phyloP scores from a whole-genome alignment of 2,888 invertebrate genomes.

The Agriopis marginaria region DNA sequence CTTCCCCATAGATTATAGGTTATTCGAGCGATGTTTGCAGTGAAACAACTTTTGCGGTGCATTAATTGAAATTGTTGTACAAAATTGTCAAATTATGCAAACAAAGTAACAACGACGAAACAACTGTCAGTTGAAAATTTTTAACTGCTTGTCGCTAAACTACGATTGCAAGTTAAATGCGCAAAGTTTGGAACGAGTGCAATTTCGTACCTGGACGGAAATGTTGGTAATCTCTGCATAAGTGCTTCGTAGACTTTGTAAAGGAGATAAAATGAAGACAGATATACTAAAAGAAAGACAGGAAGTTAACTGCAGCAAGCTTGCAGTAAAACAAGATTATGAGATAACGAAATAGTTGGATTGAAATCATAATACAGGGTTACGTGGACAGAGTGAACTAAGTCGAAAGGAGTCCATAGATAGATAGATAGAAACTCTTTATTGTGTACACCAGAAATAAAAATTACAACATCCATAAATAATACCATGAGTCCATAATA shows the following conservation, averaged over 20 bases:
- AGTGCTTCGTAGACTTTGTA: conserved; percentile 24
- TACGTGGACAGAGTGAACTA: too few relatives aligned
- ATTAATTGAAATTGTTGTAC: not conserved
- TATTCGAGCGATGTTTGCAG: not conserved
- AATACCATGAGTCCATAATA: too few relatives aligned
- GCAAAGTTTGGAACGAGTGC: conserved; percentile 23
- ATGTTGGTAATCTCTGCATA: conserved; percentile 19
- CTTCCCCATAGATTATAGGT: too few relatives aligned
- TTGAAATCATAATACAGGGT: too few relatives aligned
- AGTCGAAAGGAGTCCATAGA: too few relatives aligned
- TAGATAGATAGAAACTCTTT: too few relatives aligned
- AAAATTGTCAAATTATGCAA: conserved; percentile 7
- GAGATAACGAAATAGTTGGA: too few relatives aligned
- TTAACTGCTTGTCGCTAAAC: conserved; percentile 20
- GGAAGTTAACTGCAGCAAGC: not conserved
- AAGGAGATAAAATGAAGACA: conserved; percentile 11
- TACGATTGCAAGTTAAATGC: conserved; percentile 22
- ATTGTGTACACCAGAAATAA: too few relatives aligned
- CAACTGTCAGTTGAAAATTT: conserved; percentile 8
- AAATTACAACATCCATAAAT: too few relatives aligned
- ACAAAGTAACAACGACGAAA: conserved; percentile 14
- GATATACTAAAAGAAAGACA: not conserved
- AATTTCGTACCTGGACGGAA: conserved; percentile 15
- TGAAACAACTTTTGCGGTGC: too few relatives aligned
- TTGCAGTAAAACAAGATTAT: not conserved